Evolutionary conservation across 2,113 vertebrate species (phyloP), one percentile per base, ranked within the genome.

Genomic region (Brevimyrus niger): DNA sequence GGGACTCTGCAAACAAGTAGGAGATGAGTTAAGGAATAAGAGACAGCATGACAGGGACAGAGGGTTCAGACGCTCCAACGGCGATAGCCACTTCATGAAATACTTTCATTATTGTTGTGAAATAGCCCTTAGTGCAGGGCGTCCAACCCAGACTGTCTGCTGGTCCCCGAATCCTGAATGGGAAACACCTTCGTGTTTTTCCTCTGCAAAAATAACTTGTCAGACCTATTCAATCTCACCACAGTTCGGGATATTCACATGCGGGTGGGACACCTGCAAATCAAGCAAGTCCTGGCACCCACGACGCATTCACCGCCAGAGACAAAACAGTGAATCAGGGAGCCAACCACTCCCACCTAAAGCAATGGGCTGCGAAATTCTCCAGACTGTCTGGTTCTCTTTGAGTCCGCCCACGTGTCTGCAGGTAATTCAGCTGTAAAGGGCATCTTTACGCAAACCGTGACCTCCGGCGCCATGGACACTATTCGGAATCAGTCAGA

Each of bases 1-100:
- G 92, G 0, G 94, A 93, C 92, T 96, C 96, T 97, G 91, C 21
- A 44, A 58, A 46, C 85, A 53, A 84, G 76, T 13, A 47, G 17
- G 38, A 55, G 38, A 48, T 10, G 38, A 51, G n/a, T 10, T 35
- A 86, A 6, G n/a, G 3, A n/a, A 7, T 5, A 23, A 10, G 27
- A 42, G 58, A 31, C 13, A 21, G 88, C 38, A 82, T 35, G 11
- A 8, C 21, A 27, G 21, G 50, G 21, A 65, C n/a, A 76, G 44
- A 50, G 50, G 58, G 23, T 6, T 76, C 47, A 48, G 38, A 10
- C 53, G 83, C 87, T 88, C 42, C 88, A 89, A 69, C 3, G 48
- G 76, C 46, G 65, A 65, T 50, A 38, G 46, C 47, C 27, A 65
- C 31, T 42, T 42, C 31, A 88, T 88, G 19, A 89, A 48, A 17